phyloP scores from a whole-genome alignment of 1,140 invertebrate species.

The Ips nitidus region DNA sequence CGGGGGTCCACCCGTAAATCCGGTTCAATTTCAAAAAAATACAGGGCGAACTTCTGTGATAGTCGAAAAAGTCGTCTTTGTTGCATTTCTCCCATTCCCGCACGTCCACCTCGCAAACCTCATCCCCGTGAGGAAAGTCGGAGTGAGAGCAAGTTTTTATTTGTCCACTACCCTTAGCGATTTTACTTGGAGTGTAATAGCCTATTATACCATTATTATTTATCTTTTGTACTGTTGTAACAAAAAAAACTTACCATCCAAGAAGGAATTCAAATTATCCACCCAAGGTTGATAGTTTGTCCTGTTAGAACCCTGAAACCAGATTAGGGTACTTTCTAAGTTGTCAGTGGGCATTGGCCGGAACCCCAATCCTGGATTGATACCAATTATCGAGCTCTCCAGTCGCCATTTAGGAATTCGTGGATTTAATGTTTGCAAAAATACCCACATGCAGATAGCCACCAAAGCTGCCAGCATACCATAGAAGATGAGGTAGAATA shows the following conservation, averaged over 20 bases:
- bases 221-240: background rate
- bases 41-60: slow-evolving; percentile 66
- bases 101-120: slow-evolving; percentile 64
- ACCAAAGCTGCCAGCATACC: slow-evolving; percentile 82
- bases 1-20: slow-evolving; percentile 53
- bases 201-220: slow-evolving; percentile 48
- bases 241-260: slow-evolving; percentile 59
- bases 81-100: slow-evolving; percentile 69
- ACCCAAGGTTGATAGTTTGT: slow-evolving; percentile 81
- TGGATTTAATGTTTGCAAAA: slow-evolving; percentile 87
- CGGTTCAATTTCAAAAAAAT: slow-evolving; percentile 68
- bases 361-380: slow-evolving; percentile 92
- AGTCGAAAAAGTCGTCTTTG: slow-evolving; percentile 73
- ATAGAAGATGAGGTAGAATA: slow-evolving; percentile 94
- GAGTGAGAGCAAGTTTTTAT: slow-evolving; percentile 61
- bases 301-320: slow-evolving; percentile 80
- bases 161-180: slow-evolving; percentile 58
- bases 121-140: slow-evolving; percentile 55
- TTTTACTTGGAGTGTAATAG: slow-evolving; percentile 60
- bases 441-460: slow-evolving; percentile 86
- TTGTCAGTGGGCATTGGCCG: slow-evolving; percentile 88
- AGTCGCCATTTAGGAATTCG: slow-evolving; percentile 83
- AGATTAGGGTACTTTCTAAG: slow-evolving; percentile 91
- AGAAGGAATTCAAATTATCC: slow-evolving; percentile 69
- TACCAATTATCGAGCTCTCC: slow-evolving; percentile 82